Base-by-base conservation (phyloP, 2,797 vertebrate species). In the Takifugu ocellatus region DNA sequence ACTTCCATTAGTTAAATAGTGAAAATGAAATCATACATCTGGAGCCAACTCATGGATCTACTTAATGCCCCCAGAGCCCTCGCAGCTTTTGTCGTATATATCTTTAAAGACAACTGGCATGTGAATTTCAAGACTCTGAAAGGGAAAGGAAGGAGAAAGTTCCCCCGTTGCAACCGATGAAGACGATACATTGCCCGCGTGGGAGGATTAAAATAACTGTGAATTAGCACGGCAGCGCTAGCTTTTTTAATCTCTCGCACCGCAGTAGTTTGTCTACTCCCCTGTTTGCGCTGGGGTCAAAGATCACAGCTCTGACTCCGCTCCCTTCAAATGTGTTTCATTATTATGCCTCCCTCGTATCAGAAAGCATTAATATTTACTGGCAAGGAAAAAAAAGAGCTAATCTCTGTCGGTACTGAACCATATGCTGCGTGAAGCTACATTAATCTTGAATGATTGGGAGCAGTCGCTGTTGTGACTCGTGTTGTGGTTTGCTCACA, bases 381-480 rank as follows among this genome's bases (percentile, higher is more conserved):
- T 67, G 63, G 69, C 69, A 73, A 76, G 74, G 84, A 73, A 78
- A 82, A 84, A 84, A 84, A 86, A 68, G 16, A 70, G 75, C 63
- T 84, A 74, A 87, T 84, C 60, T 82, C 72, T 72, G 70, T 70
- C 63, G 77, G 73, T 78, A 82, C 74, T 31, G 60, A 79, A 80
- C 78, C 89, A 90, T 87, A 85, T 89, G 88, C 78, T 77, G 76
- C 70, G 82, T 71, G 56, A 83, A 82, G 84, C 76, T 58, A 83
- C 85, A 88, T 90, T 85, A 90, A 80, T 89, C 88, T 77, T 78
- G 67, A 89, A 77, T 84, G 88, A 90, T 88, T 88, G 81, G 82
- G 70, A 77, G 80, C 88, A 81, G 61, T 81, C 73, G 68, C 76
- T 71, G 78, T 83, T 70, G 75, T 76, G 75, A 77, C 79, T 81